These are phyloP conservation scores for Xenopus laevis DNA, from an alignment of 2,113 vertebrate species.

Conservation along the genomic window DNA sequence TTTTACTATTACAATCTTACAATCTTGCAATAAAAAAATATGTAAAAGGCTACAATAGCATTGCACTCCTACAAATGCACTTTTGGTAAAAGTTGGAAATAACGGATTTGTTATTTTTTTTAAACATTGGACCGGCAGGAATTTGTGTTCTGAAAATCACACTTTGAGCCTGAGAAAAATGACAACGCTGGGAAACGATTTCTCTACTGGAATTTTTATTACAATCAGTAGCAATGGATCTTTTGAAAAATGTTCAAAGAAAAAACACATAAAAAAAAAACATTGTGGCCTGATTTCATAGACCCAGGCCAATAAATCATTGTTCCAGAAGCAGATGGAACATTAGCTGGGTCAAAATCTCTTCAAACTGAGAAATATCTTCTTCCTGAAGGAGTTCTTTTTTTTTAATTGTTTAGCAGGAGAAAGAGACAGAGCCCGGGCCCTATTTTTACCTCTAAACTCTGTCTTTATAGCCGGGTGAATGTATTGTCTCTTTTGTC, in stretches of 20 bases:
- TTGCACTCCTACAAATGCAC: too few relatives aligned
- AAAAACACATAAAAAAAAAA: conserved; percentile 36
- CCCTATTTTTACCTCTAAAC: background rate
- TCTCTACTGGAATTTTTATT: conserved; percentile 39
- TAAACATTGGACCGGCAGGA: conserved; percentile 9
- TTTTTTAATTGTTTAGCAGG: conserved; percentile 10
- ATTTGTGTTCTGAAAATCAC: conserved; percentile 34
- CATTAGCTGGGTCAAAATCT: conserved; percentile 34
- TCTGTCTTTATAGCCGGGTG: background rate
- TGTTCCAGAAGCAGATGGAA: conserved; percentile 37
- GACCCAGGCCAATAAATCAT: conserved; percentile 40
- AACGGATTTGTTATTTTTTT: conserved; percentile 18
- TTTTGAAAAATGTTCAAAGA: conserved; percentile 38
- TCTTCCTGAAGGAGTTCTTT: conserved; percentile 8
- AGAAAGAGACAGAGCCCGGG: background rate
- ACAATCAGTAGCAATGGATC: conserved; percentile 40
- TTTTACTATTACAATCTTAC: too few relatives aligned
- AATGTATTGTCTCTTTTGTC: background rate
- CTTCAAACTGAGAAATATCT: conserved; percentile 35
- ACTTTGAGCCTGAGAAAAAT: conserved; percentile 32
- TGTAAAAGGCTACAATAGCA: too few relatives aligned
- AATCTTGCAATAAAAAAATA: too few relatives aligned
- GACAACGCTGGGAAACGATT: conserved; percentile 26
- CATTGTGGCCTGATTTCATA: conserved; percentile 44
- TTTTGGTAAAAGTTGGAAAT: conserved; percentile 2